A percentile compares a stretch with the other conserved stretches of the same genome.
phyloP scores from a whole-genome alignment of 2,888 invertebrate genomes.

The Abrostola tripartita region DNA sequence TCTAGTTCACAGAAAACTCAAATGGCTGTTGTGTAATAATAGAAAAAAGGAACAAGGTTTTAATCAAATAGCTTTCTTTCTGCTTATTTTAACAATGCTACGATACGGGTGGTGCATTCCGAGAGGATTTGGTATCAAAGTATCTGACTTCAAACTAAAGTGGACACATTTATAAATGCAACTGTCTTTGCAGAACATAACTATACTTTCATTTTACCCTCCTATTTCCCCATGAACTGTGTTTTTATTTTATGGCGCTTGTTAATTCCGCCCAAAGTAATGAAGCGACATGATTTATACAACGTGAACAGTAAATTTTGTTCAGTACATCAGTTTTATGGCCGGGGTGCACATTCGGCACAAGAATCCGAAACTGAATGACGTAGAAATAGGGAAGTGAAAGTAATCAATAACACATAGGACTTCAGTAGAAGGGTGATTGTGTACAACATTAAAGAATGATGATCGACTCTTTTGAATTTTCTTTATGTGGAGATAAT shows the following conservation, averaged over 20 bases:
- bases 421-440: no score
- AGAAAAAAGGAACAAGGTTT: constrained; percentile 10
- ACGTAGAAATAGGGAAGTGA: neutral
- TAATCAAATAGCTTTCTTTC: constrained; percentile 45
- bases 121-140: neutral
- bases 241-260: constrained; percentile 1
- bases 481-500: no score
- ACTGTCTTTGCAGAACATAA: neutral
- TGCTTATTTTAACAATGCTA: constrained; percentile 7
- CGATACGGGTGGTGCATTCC: neutral
- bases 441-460: no score
- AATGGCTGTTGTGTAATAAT: constrained; percentile 20
- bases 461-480: no score
- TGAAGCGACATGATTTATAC: constrained; percentile 3
- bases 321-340: constrained; percentile 4
- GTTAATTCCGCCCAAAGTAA: constrained; percentile 1
- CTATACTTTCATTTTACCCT: no score
- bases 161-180: neutral
- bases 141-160: no score
- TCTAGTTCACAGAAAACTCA: constrained; percentile 42
- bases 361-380: neutral
- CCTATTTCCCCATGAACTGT: neutral
- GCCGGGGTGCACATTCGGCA: neutral
- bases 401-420: neutral
- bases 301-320: neutral